Evolutionary conservation across 2,888 invertebrate species (phyloP), one percentile per base, ranked within the genome.

Genomic region (Eristalis tenax): DNA sequence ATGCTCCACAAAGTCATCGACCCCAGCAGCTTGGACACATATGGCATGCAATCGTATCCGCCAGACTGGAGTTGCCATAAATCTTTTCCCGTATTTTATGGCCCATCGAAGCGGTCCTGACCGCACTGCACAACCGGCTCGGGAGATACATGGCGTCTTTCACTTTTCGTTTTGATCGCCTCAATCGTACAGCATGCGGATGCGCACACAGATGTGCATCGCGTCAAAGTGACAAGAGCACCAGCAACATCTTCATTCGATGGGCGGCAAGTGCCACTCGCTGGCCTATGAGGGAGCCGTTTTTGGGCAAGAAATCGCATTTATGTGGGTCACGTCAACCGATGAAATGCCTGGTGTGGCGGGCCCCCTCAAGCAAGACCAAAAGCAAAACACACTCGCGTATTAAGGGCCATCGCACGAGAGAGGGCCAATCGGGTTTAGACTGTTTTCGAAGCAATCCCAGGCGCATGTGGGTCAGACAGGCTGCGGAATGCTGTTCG

Each of bases 1-100:
- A 77, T 85, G 85, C 82, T 82, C 77, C 64, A 77, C 68, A 77
- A 77, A 85, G 85, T 85, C 85, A 82, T 77, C 77, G 85, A 85
- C 76, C 85, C 64, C 85, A 40, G 22, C 81, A 64, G 50, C 81
- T 57, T 15, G 77, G 22, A 50, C 77, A 82, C 85, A 85, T 76
- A 85, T 85, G 85, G 85, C 64, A n/a, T 13, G 11, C 73, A 64
- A 35, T 73, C 76, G 77, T 73, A 85, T 85, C 85, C 85, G 85
- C 81, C 76, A 64, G 50, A 18, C 18, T 26, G 68, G 76, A 43
- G 68, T 64, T 73, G 64, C 68, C 57, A 85, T 85, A 85, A 85
- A 82, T 85, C 85, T 85, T 73, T 77, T 73, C 28, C 77, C 73
- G 57, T 85, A 82, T 85, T 73, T 82, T 26, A 82, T 77, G 81